phyloP scores from a whole-genome alignment of 2,113 vertebrate species.

The Neodontobutis hainanensis region DNA sequence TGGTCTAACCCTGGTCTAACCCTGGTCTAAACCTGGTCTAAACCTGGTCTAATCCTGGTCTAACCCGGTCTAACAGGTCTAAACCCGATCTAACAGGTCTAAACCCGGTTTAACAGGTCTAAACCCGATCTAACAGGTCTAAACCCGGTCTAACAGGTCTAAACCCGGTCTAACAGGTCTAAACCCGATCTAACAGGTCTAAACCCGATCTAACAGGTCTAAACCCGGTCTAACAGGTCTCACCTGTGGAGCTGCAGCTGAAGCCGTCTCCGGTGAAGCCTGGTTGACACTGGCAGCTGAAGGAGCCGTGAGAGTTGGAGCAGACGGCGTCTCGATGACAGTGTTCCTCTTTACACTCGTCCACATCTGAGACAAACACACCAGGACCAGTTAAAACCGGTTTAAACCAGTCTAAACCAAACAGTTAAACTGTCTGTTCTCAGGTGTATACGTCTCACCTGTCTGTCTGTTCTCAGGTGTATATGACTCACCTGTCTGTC shows the following conservation, averaged over 20 bases:
- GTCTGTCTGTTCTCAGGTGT: too few species aligned
- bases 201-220: background rate
- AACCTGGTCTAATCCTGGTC: background rate
- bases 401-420: too few species aligned
- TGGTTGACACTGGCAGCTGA: slow-evolving; percentile 84
- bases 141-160: background rate
- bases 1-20: too few species aligned
- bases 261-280: slow-evolving; percentile 90
- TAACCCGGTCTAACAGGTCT: background rate
- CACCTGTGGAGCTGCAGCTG: slow-evolving; percentile 77
- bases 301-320: slow-evolving; percentile 89
- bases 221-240: background rate
- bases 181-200: background rate
- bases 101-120: background rate
- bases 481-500: too few species aligned
- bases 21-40: background rate
- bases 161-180: background rate
- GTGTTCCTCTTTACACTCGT: slow-evolving; percentile 83
- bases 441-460: too few species aligned
- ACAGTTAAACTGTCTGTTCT: too few species aligned
- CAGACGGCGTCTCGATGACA: slow-evolving; percentile 88
- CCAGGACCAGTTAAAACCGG: background rate
- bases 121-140: background rate
- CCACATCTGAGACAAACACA: slow-evolving; percentile 77
- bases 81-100: background rate